Evolutionary conservation across 2,797 vertebrate species (phyloP).

Genomic region (Rhinogobio ventralis): DNA sequence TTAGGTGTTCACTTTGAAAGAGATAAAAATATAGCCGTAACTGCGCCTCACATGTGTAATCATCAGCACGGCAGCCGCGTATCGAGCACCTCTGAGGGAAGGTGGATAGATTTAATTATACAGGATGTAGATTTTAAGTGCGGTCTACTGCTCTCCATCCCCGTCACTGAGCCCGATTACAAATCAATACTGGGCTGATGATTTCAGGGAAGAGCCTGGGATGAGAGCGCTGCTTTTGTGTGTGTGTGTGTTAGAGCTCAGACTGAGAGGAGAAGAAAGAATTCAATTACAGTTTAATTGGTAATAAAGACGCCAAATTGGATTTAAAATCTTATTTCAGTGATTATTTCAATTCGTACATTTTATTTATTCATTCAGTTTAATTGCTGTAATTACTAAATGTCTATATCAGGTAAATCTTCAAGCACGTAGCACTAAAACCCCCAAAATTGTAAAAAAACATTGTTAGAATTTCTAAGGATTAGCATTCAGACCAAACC

Average conservation of each 20-base stretch:
- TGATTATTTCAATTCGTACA: not conserved
- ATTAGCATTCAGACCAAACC: not conserved
- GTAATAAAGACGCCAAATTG: not conserved
- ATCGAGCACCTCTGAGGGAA: not conserved
- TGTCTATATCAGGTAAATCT: not conserved
- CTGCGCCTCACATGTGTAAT: not conserved
- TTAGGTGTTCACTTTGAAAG: not conserved
- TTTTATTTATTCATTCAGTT: not conserved
- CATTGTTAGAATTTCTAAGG: no score
- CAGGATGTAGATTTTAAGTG: not conserved
- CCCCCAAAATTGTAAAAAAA: no score
- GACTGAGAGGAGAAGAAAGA: not conserved
- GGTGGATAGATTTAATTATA: constrained; percentile 10
- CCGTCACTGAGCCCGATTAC: constrained; percentile 16
- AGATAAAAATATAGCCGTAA: not conserved
- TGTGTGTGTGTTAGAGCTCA: not conserved
- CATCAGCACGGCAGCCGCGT: not conserved
- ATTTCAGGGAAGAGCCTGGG: not conserved
- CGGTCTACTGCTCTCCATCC: not conserved
- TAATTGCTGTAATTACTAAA: not conserved
- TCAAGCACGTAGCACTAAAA: not conserved
- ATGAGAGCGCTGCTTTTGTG: no score
- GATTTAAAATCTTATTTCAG: not conserved
- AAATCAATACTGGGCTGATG: constrained; percentile 15
- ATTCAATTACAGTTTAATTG: constrained; percentile 5